These are phyloP conservation scores for Kryptolebias ocellatus DNA, from an alignment of 2,797 vertebrate genomes.

Conservation along the genomic window DNA sequence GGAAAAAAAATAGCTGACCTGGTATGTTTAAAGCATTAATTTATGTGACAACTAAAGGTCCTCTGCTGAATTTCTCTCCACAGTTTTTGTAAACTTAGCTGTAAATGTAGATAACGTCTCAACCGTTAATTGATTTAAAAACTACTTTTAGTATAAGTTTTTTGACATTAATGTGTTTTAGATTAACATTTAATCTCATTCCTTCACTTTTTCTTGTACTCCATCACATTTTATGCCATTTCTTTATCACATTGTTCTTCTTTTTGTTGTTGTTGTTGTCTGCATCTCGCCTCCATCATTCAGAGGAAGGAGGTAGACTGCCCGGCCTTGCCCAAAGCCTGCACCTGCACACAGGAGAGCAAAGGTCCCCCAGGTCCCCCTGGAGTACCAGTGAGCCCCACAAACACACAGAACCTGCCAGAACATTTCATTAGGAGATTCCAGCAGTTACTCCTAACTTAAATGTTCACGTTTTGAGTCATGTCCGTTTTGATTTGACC, in stretches of 20 bases:
- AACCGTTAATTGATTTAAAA: no score
- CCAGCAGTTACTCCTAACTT: no score
- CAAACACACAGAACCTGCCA: not conserved
- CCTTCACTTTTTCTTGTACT: not conserved
- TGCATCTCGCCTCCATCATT: not conserved
- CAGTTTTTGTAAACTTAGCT: no score
- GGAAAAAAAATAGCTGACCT: not conserved
- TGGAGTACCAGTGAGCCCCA: slow-evolving; percentile 88
- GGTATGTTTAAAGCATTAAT: not conserved
- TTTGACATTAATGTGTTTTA: no score
- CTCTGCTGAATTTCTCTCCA: no score
- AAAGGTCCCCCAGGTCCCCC: slow-evolving; percentile 89
- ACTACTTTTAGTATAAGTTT: no score
- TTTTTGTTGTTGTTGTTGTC: slow-evolving; percentile 10
- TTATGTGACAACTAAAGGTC: not conserved
- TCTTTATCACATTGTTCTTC: not conserved
- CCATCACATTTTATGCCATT: not conserved
- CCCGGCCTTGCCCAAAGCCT: slow-evolving; percentile 90
- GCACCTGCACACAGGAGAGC: slow-evolving; percentile 92
- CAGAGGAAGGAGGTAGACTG: slow-evolving; percentile 94
- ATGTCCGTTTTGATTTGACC: no score
- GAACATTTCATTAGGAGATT: no score
- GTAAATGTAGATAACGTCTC: no score
- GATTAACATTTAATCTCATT: accelerated
- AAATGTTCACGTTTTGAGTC: no score